A percentile compares a stretch with the other conserved stretches of the same genome.
These are phyloP conservation scores for Typhlomys cinereus DNA, from an alignment of 2,113 vertebrate species.

Conservation along the genomic window DNA sequence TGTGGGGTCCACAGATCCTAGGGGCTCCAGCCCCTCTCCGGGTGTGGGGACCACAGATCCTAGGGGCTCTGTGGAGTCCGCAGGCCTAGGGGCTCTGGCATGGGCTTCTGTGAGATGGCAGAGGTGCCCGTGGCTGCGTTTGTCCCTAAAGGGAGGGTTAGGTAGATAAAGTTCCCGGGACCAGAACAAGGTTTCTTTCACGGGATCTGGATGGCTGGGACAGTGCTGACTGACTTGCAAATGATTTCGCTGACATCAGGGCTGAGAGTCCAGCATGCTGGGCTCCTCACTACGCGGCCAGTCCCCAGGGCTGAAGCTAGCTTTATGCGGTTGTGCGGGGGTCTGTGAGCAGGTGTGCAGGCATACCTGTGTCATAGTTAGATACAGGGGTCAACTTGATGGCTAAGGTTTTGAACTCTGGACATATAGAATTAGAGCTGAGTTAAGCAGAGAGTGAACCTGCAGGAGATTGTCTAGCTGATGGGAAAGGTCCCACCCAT, in stretches of 20 bases:
- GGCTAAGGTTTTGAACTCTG: no score
- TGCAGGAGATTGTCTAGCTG: no score
- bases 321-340: not conserved
- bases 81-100: not conserved
- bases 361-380: no score
- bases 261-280: not conserved
- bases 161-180: not conserved
- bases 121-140: not conserved
- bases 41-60: not conserved
- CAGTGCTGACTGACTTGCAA: not conserved
- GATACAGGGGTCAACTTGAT: no score
- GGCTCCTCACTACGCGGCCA: not conserved
- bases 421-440: no score
- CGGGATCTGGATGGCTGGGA: not conserved
- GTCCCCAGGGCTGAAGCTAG: not conserved
- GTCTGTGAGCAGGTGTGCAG: no score
- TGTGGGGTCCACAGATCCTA: not conserved
- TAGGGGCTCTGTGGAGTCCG: no score
- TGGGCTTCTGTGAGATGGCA: not conserved
- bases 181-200: not conserved
- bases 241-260: not conserved
- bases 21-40: not conserved
- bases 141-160: not conserved
- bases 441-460: no score
- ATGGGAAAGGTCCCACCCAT: no score